Conservation (phyloP, 2,797 vertebrate genomes). For the Sebastes ruberrimus region DNA sequence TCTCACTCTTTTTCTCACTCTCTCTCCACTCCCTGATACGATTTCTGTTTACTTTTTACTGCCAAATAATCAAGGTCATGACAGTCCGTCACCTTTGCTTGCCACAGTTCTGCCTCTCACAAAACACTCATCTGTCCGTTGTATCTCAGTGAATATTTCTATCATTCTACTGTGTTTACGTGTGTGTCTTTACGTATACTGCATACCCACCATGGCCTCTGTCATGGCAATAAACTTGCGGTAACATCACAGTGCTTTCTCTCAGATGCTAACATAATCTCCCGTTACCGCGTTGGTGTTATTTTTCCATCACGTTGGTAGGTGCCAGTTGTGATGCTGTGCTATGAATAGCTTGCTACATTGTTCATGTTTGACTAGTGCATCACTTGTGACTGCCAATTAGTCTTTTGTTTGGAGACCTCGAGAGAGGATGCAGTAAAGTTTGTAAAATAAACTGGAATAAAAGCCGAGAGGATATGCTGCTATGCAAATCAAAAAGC, state of each 20-base stretch:
- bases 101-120: constrained; percentile 19
- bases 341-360: neutral
- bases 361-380: neutral
- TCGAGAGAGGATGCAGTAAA: neutral
- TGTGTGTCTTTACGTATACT: neutral
- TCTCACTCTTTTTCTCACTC: neutral
- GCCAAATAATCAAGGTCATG: constrained; percentile 59
- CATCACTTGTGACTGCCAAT: neutral
- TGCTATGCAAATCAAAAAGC: neutral
- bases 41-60: constrained; percentile 65
- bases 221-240: neutral
- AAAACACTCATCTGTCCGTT: constrained; percentile 3
- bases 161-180: neutral
- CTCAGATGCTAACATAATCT: neutral
- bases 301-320: neutral
- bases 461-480: neutral
- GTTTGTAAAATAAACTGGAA: neutral
- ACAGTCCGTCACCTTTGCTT: constrained; percentile 59
- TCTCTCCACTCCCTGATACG: neutral
- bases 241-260: neutral
- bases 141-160: constrained; percentile 26
- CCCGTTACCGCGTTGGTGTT: neutral
- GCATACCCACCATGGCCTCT: neutral
- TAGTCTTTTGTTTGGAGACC: neutral
- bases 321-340: neutral